A percentile compares a stretch with the other conserved stretches of the same genome.
Conservation (phyloP, 2,113 vertebrate genomes). For the Ptychochromis oligacanthus region DNA sequence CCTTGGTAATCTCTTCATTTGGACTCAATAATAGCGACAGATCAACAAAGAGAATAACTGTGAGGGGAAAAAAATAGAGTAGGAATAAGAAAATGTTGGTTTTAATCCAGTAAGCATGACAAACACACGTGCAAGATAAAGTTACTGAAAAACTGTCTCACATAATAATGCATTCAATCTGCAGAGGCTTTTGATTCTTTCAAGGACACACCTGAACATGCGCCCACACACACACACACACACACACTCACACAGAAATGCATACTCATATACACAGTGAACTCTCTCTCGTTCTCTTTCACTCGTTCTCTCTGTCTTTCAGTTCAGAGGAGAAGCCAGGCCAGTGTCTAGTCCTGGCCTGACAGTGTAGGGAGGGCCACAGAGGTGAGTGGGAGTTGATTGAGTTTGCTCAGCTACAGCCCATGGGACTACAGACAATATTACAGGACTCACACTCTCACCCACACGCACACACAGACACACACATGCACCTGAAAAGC, state of each 20-base stretch:
- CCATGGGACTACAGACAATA: constrained; percentile 81
- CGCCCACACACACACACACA: constrained; percentile 27
- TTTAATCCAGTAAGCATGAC: neutral
- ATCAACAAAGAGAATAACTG: neutral
- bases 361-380: constrained; percentile 55
- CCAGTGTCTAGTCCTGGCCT: constrained; percentile 61
- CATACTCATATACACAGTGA: constrained; percentile 4
- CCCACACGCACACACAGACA: constrained; percentile 17
- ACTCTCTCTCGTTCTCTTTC: neutral
- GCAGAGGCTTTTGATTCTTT: constrained; percentile 58
- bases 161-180: constrained; percentile 48
- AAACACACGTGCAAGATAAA: neutral
- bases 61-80: neutral
- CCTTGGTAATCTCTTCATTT: neutral
- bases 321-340: constrained; percentile 49
- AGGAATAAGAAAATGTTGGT: neutral
- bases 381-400: constrained; percentile 79
- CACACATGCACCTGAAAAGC: constrained; percentile 63
- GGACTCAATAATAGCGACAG: neutral
- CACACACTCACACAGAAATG: neutral
- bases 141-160: constrained; percentile 8
- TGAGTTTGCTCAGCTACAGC: constrained; percentile 82
- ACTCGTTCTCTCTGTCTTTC: neutral
- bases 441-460: constrained; percentile 76
- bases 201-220: constrained; percentile 56